Percentiles rank a stretch among this genome's conserved stretches.
phyloP scores from a whole-genome alignment of 2,113 vertebrate species.

The Ammodramus savannarum region DNA sequence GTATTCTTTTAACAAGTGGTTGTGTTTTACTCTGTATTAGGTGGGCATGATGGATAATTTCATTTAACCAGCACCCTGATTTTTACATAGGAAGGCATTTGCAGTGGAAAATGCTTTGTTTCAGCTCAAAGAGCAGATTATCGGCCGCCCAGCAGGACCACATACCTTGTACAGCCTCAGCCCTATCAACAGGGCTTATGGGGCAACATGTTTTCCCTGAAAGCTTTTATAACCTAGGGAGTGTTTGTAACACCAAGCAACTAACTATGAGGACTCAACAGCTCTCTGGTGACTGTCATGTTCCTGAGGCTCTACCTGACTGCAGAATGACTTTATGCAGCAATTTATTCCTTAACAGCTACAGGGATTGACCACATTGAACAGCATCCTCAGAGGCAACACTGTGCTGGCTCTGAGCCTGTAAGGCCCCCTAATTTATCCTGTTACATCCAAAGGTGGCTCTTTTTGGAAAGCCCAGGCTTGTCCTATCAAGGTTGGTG shows the following conservation, averaged over 20 bases:
- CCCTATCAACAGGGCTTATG: background rate
- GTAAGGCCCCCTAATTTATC: constrained; percentile 22
- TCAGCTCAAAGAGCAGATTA: background rate
- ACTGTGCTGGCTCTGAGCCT: constrained; percentile 27
- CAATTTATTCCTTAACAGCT: constrained; percentile 14
- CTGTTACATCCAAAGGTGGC: background rate
- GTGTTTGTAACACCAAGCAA: constrained; percentile 7
- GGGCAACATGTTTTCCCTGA: background rate
- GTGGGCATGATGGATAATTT: background rate
- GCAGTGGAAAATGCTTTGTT: background rate
- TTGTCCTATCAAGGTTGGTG: background rate
- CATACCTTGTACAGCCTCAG: background rate
- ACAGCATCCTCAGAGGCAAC: background rate
- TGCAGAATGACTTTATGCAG: background rate
- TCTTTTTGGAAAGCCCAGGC: constrained; percentile 17
- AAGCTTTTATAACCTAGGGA: constrained; percentile 1
- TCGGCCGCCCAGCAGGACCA: background rate
- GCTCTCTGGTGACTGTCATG: background rate
- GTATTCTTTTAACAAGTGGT: background rate
- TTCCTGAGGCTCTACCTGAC: background rate
- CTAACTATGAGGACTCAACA: constrained; percentile 9
- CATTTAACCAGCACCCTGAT: background rate
- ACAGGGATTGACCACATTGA: background rate
- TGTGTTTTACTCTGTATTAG: background rate
- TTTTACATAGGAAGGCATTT: background rate